Evolutionary conservation across 1,140 invertebrate species (phyloP), one percentile per base, ranked within the genome.

Genomic region (Drosophila pandora): DNA sequence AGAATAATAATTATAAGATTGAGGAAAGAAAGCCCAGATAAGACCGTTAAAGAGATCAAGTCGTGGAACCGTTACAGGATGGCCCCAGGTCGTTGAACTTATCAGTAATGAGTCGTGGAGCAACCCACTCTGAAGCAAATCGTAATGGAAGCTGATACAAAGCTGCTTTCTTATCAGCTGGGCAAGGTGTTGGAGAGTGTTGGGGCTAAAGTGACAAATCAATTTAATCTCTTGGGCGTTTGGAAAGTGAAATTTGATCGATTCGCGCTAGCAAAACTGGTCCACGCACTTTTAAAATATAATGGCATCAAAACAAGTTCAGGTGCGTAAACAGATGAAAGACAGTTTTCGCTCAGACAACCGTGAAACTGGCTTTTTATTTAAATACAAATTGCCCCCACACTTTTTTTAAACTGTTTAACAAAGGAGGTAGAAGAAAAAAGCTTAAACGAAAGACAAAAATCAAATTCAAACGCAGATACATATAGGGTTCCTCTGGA

Each of bases 231-330:
- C 48, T 17, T 28, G 50, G 37, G 34, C 21, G 47, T 10, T 58
- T 65, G 50, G 64, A 79, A 80, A 80, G 77, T 80, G 77, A 80
- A 80, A 80, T 80, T 79, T 58, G 64, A 77, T 65, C 49, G 43
- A 78, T 65, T 53, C 64, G 64, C 53, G 60, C 13, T 21, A 21
- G 34, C 41, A 70, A 75, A 78, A 80, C 77, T 74, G 69, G 77
- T 77, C 55, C 47, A 70, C 56, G 58, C 72, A 70, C 50, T 68
- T 12, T 62, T 34, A 32, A 58, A 68, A 41, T 67, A 17, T 43
- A 67, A 60, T 21, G 17, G 32, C 13, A 49, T 7, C 39, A 28
- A 79, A 73, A 75, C 77, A 49, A 64, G 77, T 80, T 80, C 58
- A 78, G 45, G 59, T 78, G 77, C 77, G 75, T 80, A 78, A 63